These are phyloP conservation scores for Choristoneura fumiferana DNA, from an alignment of 1,140 invertebrate genomes.

Conservation along the genomic window DNA sequence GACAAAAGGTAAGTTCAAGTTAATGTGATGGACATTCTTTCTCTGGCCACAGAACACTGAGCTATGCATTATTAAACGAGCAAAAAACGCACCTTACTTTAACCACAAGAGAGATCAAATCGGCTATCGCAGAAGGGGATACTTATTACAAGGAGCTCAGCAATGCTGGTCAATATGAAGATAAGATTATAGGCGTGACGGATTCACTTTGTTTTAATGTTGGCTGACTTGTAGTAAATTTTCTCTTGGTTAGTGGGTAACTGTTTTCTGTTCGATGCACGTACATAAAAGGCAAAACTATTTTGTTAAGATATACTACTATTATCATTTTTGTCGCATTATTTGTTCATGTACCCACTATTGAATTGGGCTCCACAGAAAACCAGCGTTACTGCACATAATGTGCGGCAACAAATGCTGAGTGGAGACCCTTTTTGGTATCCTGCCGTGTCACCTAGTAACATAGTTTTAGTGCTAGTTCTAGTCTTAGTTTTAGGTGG, in stretches of 20 bases:
- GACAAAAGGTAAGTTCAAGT: conserved; percentile 12
- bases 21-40: conserved; percentile 7
- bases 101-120: background rate
- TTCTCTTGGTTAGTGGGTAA: conserved; percentile 12
- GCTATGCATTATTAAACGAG: background rate
- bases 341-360: too few relatives aligned
- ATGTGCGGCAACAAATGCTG: too few relatives aligned
- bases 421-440: too few relatives aligned
- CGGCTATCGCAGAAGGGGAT: background rate
- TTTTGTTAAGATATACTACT: too few relatives aligned
- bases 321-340: too few relatives aligned
- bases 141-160: background rate
- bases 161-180: conserved; percentile 7
- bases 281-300: too few relatives aligned
- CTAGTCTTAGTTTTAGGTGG: too few relatives aligned
- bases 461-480: too few relatives aligned
- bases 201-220: conserved; percentile 3
- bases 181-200: conserved; percentile 4
- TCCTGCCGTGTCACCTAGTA: too few relatives aligned
- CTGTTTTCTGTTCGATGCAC: conserved; percentile 1
- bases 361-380: too few relatives aligned
- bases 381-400: too few relatives aligned
- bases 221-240: conserved; percentile 10
- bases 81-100: background rate
- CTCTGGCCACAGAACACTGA: background rate